Base-by-base conservation (phyloP, 2,113 vertebrate genomes). In the Hyperoodon ampullatus region DNA sequence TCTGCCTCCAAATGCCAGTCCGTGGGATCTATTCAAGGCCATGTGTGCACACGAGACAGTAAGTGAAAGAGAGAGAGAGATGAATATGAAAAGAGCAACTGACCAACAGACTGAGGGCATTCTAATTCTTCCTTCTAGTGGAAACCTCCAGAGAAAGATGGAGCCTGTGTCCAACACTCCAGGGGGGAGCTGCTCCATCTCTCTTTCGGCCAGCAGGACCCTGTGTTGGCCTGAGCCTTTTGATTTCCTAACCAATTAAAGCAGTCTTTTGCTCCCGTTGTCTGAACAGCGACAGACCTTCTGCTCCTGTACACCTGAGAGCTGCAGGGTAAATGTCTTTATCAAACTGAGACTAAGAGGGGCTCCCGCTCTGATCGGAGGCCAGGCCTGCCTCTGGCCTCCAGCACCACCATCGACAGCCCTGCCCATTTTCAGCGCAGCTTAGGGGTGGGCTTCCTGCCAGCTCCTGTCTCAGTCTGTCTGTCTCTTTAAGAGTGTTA, bases 401-500 rank as follows among this genome's bases (percentile, higher is more conserved):
- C 55, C 33, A 65, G 70, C 42, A 50, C 93, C 23, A 11, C 10
- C 47, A 23, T 15, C 18, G 0, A 8, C 44, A 42, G 1, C 53
- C 74, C 35, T 28, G 15, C 11, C 39, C 81, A 1, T 75, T 74
- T 42, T 44, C 42, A 81, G 19, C 23, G 15, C 60, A 11, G 16
- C 78, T 30, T 24, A 11, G 65, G 60, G 71, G 24, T 14, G 93
- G 82, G 30, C 88, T 88, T 16, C 39, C 65, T 15, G 15, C 81
- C 65, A 53, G 30, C 53, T 92, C 9, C 11, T 80, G 11, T 85
- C 80, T 84, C 66, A 2, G 2, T 26, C 80, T 55, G 30, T 55
- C 75, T 90, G 23, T 94, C 81, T 85, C 55, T 93, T 94, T 95
- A 78, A 88, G 87, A 47, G 68, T 78, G 71, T 58, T 93, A 61